These are phyloP conservation scores for Glossosoma conforme DNA, from an alignment of 1,140 invertebrate species.

Conservation along the genomic window DNA sequence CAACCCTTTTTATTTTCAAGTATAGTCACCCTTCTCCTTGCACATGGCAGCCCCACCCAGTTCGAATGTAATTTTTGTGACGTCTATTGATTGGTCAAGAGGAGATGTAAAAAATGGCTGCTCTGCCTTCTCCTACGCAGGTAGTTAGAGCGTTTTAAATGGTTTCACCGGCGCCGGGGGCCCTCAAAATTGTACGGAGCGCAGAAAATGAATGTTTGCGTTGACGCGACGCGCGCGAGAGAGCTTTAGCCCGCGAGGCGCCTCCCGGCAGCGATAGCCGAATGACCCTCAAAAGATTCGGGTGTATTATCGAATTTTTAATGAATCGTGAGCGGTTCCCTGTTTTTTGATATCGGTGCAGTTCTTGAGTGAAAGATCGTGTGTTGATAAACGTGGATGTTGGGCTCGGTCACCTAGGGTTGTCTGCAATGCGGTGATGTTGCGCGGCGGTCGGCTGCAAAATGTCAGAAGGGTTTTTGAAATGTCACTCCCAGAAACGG, in stretches of 20 bases:
- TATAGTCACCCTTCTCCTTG: too few species aligned
- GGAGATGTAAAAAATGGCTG: constrained; percentile 61
- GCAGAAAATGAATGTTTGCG: too few species aligned
- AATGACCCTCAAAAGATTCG: constrained; percentile 13
- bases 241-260: too few species aligned
- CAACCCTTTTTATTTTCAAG: too few species aligned
- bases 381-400: too few species aligned
- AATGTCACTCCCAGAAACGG: constrained; percentile 18
- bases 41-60: too few species aligned
- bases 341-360: too few species aligned
- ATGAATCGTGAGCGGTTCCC: too few species aligned
- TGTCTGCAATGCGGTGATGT: background rate
- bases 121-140: constrained; percentile 65
- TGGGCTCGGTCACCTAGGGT: too few species aligned
- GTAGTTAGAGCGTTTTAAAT: constrained; percentile 40
- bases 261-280: too few species aligned
- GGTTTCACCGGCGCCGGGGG: constrained; percentile 8
- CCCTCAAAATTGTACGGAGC: background rate
- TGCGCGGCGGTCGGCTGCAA: constrained; percentile 5
- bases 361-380: too few species aligned
- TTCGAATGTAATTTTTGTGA: constrained; percentile 26
- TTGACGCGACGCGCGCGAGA: too few species aligned
- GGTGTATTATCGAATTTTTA: constrained; percentile 25
- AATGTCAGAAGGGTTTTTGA: constrained; percentile 21
- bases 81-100: constrained; percentile 50